Evolutionary conservation across 2,888 invertebrate genomes (phyloP), one percentile per base, ranked within the genome.

Genomic region (Leptodirus hochenwartii): DNA sequence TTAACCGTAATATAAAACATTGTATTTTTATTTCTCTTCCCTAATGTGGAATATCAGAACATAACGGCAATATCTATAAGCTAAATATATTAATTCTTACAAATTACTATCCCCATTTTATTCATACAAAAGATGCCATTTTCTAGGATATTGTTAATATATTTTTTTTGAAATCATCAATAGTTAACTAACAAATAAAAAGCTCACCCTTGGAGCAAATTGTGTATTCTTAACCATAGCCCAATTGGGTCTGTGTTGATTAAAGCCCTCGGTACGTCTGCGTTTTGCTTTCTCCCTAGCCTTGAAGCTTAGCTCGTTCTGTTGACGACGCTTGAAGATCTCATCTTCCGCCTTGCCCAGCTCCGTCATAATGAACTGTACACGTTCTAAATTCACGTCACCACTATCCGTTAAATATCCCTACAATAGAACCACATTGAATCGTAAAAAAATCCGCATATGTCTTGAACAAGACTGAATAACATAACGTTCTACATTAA

Each of bases 381-480:
- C 95, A 24, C 95, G 66, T 43, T 82, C 79, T 34, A 96, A 64
- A 51, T 88, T 78, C 8, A 96, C 93, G 42, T 87, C 77, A 0
- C 98, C 98, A 22, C 84, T 88, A 48, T 93, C 74, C 0, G 98
- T 96, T 38, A 98, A 62, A 62, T 80, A 98, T 11, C 93, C 93
- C 80, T 82, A 51, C 16, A 49, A 44, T 26, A 38, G 35, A 37
- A 30, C 12, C 25, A 22, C 11, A 29, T 25, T 10, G 12, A n/a
- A n/a, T n/a, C n/a, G n/a, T 20, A 8, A 20, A 8, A 20, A 20
- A 14, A n/a, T 15, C 15, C 28, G 22, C 29, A 23, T 23, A 10
- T n/a, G n/a, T n/a, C 28, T 31, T 26, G 20, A 26, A 20, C n/a
- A 14, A 31, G 17, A 20, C 11, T 15, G 13, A 10, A 13, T n/a